phyloP scores from a whole-genome alignment of 2,113 vertebrate species.

The Indicator indicator region DNA sequence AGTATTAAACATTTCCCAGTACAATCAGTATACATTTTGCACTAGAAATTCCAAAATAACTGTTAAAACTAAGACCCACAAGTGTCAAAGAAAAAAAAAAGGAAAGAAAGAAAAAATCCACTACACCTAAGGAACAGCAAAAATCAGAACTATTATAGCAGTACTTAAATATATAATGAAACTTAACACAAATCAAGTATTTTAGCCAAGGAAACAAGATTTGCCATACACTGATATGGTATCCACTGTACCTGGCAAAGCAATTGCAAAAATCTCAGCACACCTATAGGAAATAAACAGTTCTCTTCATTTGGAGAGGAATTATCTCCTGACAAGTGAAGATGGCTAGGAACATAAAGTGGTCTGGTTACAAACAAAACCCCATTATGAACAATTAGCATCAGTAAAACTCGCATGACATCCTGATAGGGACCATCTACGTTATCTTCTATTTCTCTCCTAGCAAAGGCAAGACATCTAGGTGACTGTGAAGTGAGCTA shows the following conservation, averaged over 20 bases:
- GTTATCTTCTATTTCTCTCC: neutral
- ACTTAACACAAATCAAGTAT: neutral
- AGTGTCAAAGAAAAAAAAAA: slow-evolving; percentile 34
- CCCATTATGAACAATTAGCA: neutral
- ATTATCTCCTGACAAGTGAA: neutral
- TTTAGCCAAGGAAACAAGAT: slow-evolving; percentile 5
- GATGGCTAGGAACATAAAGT: neutral
- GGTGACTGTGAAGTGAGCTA: neutral
- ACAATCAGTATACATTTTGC: slow-evolving; percentile 1
- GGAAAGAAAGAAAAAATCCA: neutral
- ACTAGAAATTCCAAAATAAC: slow-evolving; percentile 50
- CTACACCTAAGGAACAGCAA: neutral
- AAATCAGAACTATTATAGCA: neutral
- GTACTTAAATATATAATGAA: neutral
- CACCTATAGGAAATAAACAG: neutral
- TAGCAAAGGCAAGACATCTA: neutral
- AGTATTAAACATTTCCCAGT: slow-evolving; percentile 59
- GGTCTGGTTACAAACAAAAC: neutral
- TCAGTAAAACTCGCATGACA: neutral
- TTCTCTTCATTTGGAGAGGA: neutral
- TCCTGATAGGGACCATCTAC: neutral
- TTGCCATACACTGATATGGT: neutral
- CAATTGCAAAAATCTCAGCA: neutral
- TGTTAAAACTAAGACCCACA: slow-evolving; percentile 39
- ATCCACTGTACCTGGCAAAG: neutral